A percentile compares a stretch with the other conserved stretches of the same genome.
phyloP scores from a whole-genome alignment of 2,888 invertebrate genomes.

The Cerceris rybyensis region DNA sequence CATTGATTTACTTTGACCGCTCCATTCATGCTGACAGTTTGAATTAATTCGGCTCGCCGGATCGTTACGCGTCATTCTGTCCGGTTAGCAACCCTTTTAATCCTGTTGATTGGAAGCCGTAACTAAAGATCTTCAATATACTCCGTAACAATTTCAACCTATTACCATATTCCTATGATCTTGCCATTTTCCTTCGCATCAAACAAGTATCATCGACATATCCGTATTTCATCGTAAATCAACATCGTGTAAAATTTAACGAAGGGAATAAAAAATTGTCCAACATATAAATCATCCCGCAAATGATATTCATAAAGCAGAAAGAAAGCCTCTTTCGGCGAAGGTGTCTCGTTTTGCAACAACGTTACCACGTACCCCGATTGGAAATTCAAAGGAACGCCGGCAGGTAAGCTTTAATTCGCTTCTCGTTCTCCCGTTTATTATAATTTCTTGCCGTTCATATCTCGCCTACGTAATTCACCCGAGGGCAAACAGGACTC shows the following conservation, averaged over 20 bases:
- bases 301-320: neutral
- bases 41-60: constrained; percentile 48
- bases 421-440: constrained; percentile 24
- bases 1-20: constrained; percentile 37
- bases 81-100: constrained; percentile 9
- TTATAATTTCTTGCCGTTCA: constrained; percentile 38
- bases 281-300: neutral
- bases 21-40: constrained; percentile 53
- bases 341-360: constrained; percentile 6
- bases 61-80: neutral
- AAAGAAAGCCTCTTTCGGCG: constrained; percentile 7
- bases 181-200: neutral
- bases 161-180: neutral
- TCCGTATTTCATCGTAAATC: neutral
- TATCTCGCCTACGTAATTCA: constrained; percentile 38
- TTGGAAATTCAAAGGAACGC: neutral
- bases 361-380: neutral
- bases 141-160: neutral
- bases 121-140: neutral
- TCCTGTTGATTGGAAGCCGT: neutral
- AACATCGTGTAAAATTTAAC: too few relatives aligned
- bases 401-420: constrained; percentile 25
- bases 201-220: neutral
- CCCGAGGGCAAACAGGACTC: neutral
- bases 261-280: too few relatives aligned